Percentiles rank a stretch among this genome's conserved stretches.
These are phyloP conservation scores for Takifugu rubripes DNA, from an alignment of 2,797 vertebrate species.

Conservation along the genomic window DNA sequence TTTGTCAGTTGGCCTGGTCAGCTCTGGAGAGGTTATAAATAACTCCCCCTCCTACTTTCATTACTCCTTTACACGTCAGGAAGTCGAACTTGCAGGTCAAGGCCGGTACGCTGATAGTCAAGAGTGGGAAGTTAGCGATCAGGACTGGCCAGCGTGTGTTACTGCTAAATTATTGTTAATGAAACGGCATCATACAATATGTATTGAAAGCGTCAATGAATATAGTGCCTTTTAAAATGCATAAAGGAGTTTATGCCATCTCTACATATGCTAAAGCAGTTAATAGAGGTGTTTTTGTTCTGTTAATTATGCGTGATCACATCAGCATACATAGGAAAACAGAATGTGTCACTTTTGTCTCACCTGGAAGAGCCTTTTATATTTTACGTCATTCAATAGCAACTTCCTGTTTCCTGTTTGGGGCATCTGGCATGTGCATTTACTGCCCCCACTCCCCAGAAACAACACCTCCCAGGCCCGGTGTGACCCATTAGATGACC, in stretches of 20 bases:
- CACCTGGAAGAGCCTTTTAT: conserved; percentile 67
- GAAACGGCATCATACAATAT: too few relatives aligned
- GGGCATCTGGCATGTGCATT: conserved; percentile 72
- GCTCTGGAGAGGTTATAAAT: conserved; percentile 61
- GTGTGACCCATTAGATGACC: conserved; percentile 63
- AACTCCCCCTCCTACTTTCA: conserved; percentile 60
- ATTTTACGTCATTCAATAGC: conserved; percentile 70
- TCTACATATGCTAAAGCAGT: conserved; percentile 20
- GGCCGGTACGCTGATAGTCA: conserved; percentile 55
- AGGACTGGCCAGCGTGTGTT: conserved; percentile 27
- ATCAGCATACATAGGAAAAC: conserved; percentile 40
- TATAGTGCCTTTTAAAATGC: too few relatives aligned
- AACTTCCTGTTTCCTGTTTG: conserved; percentile 80
- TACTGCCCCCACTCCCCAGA: conserved; percentile 43
- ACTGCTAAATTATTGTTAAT: too few relatives aligned
- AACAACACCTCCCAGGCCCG: conserved; percentile 66
- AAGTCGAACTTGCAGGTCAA: conserved; percentile 64
- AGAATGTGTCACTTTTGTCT: conserved; percentile 53
- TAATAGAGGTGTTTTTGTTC: conserved; percentile 2
- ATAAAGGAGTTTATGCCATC: neutral
- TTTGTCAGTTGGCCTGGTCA: conserved; percentile 60
- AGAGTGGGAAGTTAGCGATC: conserved; percentile 48
- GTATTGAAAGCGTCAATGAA: too few relatives aligned
- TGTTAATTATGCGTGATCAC: conserved; percentile 22
- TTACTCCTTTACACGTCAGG: conserved; percentile 64